Percentiles rank a stretch among this genome's conserved stretches.
Evolutionary conservation across 2,113 vertebrate species (phyloP).

Genomic region (Ageneiosus marmoratus): DNA sequence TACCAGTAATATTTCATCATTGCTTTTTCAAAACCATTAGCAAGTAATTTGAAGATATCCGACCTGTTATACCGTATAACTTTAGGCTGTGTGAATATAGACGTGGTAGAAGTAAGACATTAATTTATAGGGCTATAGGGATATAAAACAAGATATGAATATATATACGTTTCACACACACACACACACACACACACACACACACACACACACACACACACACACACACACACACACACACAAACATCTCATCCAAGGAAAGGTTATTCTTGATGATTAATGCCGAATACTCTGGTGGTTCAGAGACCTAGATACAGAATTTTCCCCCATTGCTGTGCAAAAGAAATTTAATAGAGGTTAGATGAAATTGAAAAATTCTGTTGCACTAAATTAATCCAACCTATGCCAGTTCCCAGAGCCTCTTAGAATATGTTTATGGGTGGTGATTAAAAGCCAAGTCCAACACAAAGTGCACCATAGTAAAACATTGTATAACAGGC

Average conservation of each 20-base stretch:
- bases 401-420: slow-evolving; percentile 27
- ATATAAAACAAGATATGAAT: not conserved
- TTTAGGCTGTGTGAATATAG: not conserved
- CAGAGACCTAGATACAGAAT: not conserved
- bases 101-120: not conserved
- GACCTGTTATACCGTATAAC: not conserved
- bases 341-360: slow-evolving; percentile 32
- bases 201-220: not conserved
- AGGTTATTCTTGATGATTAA: not conserved
- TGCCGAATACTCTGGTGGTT: not conserved
- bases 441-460: slow-evolving; percentile 20
- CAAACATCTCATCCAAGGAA: not conserved
- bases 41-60: not conserved
- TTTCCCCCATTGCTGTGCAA: not conserved
- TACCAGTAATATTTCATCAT: not conserved
- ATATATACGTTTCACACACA: no score
- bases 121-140: not conserved
- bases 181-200: not conserved
- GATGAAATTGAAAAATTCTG: slow-evolving; percentile 37
- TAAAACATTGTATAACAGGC: not conserved
- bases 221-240: not conserved
- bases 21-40: slow-evolving; percentile 2
- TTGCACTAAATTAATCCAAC: slow-evolving; percentile 32
- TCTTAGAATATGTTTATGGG: not conserved
- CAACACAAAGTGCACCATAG: not conserved